Percentiles rank a stretch among this genome's conserved stretches.
Conservation (phyloP, 64 coral and sea anemone genomes). For the Dendronephthya gigantea region DNA sequence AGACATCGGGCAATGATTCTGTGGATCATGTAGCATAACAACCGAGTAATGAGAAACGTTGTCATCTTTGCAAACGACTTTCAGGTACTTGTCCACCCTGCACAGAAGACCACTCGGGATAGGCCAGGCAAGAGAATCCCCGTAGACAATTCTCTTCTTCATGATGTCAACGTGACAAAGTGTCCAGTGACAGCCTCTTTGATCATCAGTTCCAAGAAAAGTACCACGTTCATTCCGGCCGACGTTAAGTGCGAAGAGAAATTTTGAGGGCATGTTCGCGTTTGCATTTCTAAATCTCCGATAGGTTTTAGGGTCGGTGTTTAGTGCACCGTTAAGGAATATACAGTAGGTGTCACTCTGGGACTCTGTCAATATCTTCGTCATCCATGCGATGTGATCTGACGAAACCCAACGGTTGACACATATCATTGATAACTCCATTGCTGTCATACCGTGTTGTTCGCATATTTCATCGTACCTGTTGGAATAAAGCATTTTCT, state of each 20-base stretch:
- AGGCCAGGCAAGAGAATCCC: slow-evolving; percentile 26
- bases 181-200: slow-evolving; percentile 22
- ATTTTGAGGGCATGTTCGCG: not conserved
- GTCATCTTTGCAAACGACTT: not conserved
- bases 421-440: not conserved
- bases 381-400: not conserved
- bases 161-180: slow-evolving; percentile 11
- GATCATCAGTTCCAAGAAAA: not conserved
- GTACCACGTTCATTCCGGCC: not conserved
- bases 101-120: not conserved
- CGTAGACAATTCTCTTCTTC: slow-evolving; percentile 6
- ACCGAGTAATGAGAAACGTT: not conserved
- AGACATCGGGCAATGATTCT: not conserved
- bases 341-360: not conserved
- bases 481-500: not conserved
- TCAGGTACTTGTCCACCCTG: slow-evolving; percentile 15
- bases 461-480: not conserved
- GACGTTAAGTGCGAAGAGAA: not conserved
- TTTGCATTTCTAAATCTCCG: not conserved
- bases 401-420: not conserved
- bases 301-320: not conserved
- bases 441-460: not conserved
- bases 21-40: not conserved
- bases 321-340: not conserved
- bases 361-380: not conserved